These are phyloP conservation scores for Danaus plexippus DNA, from an alignment of 1,140 invertebrate species.

Conservation along the genomic window DNA sequence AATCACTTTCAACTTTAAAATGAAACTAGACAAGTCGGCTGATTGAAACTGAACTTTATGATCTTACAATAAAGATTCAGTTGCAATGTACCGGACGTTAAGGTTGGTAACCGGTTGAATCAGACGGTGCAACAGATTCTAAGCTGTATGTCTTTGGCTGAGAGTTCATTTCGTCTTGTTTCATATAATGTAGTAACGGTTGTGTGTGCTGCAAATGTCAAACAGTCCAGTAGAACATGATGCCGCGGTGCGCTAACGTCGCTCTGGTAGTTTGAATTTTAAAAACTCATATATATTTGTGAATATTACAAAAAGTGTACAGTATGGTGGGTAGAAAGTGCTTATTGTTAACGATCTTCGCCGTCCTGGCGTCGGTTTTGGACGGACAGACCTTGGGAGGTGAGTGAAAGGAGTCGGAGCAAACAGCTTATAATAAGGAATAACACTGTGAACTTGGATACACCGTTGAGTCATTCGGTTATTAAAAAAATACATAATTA, in stretches of 20 bases:
- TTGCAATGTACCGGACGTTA: not conserved
- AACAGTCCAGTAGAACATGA: slow-evolving; percentile 35
- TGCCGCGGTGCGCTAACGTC: slow-evolving; percentile 33
- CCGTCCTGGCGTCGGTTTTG: slow-evolving; percentile 29
- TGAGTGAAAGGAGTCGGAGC: slow-evolving; percentile 43
- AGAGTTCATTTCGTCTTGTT: slow-evolving; percentile 17
- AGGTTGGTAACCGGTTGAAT: slow-evolving; percentile 14
- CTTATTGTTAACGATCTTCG: slow-evolving; percentile 32
- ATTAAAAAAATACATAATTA: too few species aligned
- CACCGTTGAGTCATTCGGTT: too few species aligned
- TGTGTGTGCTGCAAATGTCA: slow-evolving; percentile 42
- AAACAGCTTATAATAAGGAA: slow-evolving; percentile 8
- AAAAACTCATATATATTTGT: too few species aligned
- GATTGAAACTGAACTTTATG: slow-evolving; percentile 12
- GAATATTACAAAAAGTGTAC: too few species aligned
- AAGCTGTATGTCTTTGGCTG: not conserved
- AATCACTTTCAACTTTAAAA: slow-evolving; percentile 27
- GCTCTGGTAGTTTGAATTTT: too few species aligned
- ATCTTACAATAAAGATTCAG: slow-evolving; percentile 11
- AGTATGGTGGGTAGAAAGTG: slow-evolving; percentile 33
- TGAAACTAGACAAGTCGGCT: not conserved
- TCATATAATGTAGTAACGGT: not conserved
- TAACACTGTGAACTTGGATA: too few species aligned
- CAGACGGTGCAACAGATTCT: not conserved
- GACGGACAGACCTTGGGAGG: slow-evolving; percentile 49